Evolutionary conservation across 2,888 invertebrate species (phyloP).

Genomic region (Rhimphoctona megacephalus): DNA sequence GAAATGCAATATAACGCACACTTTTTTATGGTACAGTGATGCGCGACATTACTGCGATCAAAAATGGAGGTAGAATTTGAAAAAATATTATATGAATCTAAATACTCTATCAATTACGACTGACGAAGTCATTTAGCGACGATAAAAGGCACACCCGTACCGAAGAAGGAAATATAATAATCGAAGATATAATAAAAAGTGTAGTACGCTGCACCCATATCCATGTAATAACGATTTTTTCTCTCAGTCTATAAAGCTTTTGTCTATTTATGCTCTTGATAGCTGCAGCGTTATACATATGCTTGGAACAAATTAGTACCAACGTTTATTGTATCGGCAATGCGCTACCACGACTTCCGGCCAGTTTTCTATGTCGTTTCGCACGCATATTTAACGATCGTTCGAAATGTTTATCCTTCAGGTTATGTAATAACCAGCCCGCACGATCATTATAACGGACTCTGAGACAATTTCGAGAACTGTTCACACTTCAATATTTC

Average conservation of each 20-base stretch:
- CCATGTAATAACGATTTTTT: conserved; percentile 18
- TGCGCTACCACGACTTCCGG: conserved; percentile 28
- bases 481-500: no score
- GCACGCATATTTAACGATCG: conserved; percentile 16
- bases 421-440: background rate
- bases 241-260: conserved; percentile 21
- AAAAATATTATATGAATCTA: conserved; percentile 3
- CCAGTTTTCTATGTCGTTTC: conserved; percentile 16
- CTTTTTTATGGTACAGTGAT: background rate
- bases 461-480: background rate
- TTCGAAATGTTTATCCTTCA: conserved; percentile 13
- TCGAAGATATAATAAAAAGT: conserved; percentile 11
- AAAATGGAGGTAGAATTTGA: conserved; percentile 8
- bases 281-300: background rate
- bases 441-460: background rate
- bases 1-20: background rate
- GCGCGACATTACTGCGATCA: background rate
- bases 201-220: conserved; percentile 53
- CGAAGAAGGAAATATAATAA: conserved; percentile 21
- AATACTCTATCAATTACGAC: conserved; percentile 22
- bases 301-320: conserved; percentile 18
- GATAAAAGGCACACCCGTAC: conserved; percentile 29
- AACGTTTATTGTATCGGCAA: conserved; percentile 26
- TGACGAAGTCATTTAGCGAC: conserved; percentile 24
- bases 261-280: conserved; percentile 38